phyloP scores from a whole-genome alignment of 2,113 vertebrate genomes.

The Morone chrysops region DNA sequence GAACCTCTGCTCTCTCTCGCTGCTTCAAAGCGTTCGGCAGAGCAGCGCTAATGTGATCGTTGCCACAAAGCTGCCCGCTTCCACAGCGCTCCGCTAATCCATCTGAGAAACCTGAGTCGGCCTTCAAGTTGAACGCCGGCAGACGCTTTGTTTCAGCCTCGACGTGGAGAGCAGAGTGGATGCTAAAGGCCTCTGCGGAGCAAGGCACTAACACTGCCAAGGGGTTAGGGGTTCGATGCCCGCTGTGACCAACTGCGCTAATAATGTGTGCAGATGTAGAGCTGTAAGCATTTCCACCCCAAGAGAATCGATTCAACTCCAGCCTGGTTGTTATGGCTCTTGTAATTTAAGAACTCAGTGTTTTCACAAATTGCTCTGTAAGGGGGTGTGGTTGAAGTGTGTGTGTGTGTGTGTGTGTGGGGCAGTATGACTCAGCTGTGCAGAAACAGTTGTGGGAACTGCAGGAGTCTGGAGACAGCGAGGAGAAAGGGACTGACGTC shows the following conservation, averaged over 20 bases:
- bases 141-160: not conserved
- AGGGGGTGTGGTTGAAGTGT: conserved; percentile 31
- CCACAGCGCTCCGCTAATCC: not conserved
- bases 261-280: conserved; percentile 40
- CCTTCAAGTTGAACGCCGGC: not conserved
- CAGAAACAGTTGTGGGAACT: conserved; percentile 43
- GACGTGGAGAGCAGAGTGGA: not conserved
- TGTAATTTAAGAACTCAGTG: conserved; percentile 41
- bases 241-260: conserved; percentile 3
- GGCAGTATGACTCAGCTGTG: conserved; percentile 31
- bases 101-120: conserved; percentile 13
- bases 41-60: conserved; percentile 23
- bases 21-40: conserved; percentile 24
- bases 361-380: conserved; percentile 42
- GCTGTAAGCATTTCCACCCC: not conserved
- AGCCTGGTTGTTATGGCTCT: conserved; percentile 35
- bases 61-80: not conserved
- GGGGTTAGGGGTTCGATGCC: conserved; percentile 6
- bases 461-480: conserved; percentile 34
- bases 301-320: conserved; percentile 29
- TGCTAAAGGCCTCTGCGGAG: not conserved
- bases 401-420: conserved; percentile 27
- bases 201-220: conserved; percentile 15
- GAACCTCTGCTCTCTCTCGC: conserved; percentile 1
- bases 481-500: conserved; percentile 38